phyloP scores from a whole-genome alignment of 2,113 vertebrate species.

The Columba janthina region DNA sequence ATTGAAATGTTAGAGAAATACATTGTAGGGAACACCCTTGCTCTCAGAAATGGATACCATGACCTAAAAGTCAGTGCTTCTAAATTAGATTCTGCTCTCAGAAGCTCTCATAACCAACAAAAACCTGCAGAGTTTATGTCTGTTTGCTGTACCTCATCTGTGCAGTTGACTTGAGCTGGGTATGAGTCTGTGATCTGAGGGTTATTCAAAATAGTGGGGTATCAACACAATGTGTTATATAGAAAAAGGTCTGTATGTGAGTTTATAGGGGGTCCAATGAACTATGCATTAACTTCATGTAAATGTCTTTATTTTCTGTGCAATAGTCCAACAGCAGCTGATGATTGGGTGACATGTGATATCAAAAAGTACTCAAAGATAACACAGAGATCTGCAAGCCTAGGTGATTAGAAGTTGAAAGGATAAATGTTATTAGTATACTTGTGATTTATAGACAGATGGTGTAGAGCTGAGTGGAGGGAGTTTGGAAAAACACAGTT shows the following conservation, averaged over 20 bases:
- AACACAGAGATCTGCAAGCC: not conserved
- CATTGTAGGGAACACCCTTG: not conserved
- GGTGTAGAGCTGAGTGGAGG: not conserved
- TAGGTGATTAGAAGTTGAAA: not conserved
- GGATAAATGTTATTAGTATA: not conserved
- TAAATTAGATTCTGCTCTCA: not conserved
- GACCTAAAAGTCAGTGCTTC: not conserved
- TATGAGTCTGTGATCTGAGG: not conserved
- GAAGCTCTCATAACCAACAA: not conserved
- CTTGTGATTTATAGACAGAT: constrained; percentile 30
- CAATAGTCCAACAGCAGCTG: not conserved
- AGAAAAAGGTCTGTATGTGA: not conserved
- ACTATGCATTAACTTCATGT: not conserved
- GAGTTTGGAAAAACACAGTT: not conserved
- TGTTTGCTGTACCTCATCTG: not conserved
- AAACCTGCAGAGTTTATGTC: not conserved
- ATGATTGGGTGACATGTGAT: not conserved
- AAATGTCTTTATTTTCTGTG: not conserved
- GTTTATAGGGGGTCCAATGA: not conserved
- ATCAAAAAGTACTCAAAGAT: not conserved
- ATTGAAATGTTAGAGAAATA: not conserved
- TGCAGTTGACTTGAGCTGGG: not conserved
- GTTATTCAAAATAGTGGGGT: not conserved
- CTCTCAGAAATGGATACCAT: not conserved
- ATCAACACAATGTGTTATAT: not conserved